Evolutionary conservation across 2,888 invertebrate genomes (phyloP), one percentile per base, ranked within the genome.

Genomic region (Elaeidobius kamerunicus): DNA sequence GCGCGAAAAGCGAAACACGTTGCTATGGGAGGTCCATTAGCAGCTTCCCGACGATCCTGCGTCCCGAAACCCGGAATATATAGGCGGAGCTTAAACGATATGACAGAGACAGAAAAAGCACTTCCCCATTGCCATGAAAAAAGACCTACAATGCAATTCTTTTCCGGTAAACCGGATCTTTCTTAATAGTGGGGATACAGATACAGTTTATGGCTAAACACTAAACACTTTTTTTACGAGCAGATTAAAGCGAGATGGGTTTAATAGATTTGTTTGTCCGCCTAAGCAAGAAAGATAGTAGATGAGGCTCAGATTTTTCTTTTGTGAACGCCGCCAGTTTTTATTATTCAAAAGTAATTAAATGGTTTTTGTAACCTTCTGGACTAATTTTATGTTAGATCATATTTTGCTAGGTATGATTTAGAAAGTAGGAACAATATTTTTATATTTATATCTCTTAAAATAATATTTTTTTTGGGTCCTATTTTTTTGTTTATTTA

Each of bases 121-220:
- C 34, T 36, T 16, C 43, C 39, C 50, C 46, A 53, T 49, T 53
- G 59, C 50, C 51, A 48, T 45, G 39, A 54, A 49, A 44, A 56
- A 48, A 45, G 51, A 45, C 36, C 42, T 18, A 47, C 56, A 46
- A 57, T 55, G 48, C 52, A 55, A 55, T 57, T 57, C 60, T 60
- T 61, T 63, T 63, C 59, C 63, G 63, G 63, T 61, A 65, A 62
- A 60, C 65, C 65, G 67, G 66, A 65, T 64, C 63, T 58, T 63
- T 63, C 65, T 67, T 67, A 67, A 67, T 65, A 65, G 67, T 65
- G 67, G 69, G 69, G 66, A 69, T 69, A 68, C 69, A 68, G 69
- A 70, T 70, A 70, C 69, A 70, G 69, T 71, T 71, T 71, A 71
- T 69, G 70, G 68, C 68, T 69, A 70, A 71, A 69, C 70, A 67